These are phyloP conservation scores for Anguilla rostrata DNA, from an alignment of 2,113 vertebrate genomes.

Conservation along the genomic window DNA sequence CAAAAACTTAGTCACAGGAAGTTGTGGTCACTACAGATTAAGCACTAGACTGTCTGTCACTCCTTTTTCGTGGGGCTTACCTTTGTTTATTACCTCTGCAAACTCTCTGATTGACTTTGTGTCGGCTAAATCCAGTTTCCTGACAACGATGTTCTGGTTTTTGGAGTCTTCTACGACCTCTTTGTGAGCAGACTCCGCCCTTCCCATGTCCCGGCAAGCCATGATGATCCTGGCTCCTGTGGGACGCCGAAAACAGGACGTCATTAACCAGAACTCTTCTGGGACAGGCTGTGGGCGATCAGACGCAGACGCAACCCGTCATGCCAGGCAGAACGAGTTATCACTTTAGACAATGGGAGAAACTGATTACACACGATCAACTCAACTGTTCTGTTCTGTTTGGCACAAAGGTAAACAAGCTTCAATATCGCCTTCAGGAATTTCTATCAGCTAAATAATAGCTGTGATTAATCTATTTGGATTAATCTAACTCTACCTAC, in stretches of 20 bases:
- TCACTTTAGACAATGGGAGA: too few species aligned
- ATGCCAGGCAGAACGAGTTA: too few species aligned
- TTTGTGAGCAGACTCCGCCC: slow-evolving; percentile 59
- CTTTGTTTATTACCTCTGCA: slow-evolving; percentile 65
- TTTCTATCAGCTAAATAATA: too few species aligned
- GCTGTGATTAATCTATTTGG: too few species aligned
- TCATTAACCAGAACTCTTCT: neutral
- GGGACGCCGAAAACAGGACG: neutral
- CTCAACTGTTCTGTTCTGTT: too few species aligned
- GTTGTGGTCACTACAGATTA: neutral
- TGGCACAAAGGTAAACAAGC: too few species aligned
- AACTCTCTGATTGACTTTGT: slow-evolving; percentile 68
- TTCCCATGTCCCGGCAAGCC: slow-evolving; percentile 72
- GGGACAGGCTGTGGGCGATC: neutral
- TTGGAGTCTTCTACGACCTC: slow-evolving; percentile 69
- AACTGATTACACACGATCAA: too few species aligned
- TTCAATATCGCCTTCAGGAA: too few species aligned
- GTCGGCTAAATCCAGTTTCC: slow-evolving; percentile 71
- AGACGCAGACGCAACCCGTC: neutral
- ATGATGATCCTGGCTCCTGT: slow-evolving; percentile 70
- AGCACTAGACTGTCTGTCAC: neutral
- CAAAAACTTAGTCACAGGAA: neutral
- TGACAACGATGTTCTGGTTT: slow-evolving; percentile 64
- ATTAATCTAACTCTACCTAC: too few species aligned
- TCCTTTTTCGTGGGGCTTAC: slow-evolving; percentile 37